phyloP scores from a whole-genome alignment of 2,113 vertebrate species.

The Oceanodroma tethys region DNA sequence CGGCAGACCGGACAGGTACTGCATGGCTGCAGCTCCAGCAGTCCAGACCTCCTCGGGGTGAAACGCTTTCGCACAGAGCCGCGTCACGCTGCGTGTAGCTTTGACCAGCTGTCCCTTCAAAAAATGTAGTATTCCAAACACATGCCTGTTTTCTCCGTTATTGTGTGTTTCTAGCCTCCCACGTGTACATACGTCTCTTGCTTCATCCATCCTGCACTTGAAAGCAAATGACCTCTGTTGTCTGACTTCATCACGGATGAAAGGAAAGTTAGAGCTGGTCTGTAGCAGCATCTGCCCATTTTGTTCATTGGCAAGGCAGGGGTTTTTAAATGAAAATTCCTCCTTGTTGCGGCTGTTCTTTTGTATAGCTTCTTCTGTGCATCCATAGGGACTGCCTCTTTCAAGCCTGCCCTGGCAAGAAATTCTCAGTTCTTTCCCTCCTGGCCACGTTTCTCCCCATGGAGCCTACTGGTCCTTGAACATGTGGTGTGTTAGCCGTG shows the following conservation, averaged over 20 bases:
- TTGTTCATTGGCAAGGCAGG: neutral
- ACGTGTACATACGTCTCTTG: neutral
- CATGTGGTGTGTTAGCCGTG: neutral
- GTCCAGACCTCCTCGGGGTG: no score
- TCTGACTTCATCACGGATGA: neutral
- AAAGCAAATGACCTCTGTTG: neutral
- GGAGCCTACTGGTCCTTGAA: neutral
- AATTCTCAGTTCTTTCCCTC: neutral
- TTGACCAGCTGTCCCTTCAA: neutral
- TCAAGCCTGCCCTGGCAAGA: neutral
- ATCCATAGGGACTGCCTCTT: neutral
- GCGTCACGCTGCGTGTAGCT: accelerated
- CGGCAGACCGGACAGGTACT: neutral
- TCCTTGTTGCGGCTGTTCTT: neutral
- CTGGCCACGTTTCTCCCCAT: neutral
- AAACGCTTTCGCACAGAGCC: neutral
- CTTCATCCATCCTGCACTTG: neutral
- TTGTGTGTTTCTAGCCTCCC: neutral
- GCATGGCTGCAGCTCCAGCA: neutral
- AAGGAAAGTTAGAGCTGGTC: neutral
- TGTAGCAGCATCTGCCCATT: neutral
- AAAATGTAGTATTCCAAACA: neutral
- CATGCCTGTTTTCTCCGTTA: neutral
- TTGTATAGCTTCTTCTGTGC: neutral
- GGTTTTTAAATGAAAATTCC: neutral